Evolutionary conservation across 2,797 vertebrate genomes (phyloP), one percentile per base, ranked within the genome.

Genomic region (Gadopsis bispinosus): DNA sequence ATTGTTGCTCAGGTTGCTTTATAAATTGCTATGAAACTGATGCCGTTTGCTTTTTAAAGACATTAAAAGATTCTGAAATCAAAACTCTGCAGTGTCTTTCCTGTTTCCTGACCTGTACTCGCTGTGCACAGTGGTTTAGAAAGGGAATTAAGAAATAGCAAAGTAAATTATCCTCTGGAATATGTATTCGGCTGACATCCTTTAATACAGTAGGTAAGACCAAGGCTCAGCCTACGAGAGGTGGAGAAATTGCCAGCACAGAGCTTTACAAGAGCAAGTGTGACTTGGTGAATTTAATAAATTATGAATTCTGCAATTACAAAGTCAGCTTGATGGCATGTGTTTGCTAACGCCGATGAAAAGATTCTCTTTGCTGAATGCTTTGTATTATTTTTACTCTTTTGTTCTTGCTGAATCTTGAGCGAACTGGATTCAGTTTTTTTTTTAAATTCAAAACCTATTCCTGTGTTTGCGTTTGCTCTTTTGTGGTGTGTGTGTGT

Each of bases 401-500:
- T 51, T 55, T n/a, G n/a, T 5, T 43, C 33, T 16, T 0, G 5
- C 63, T 37, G 12, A 62, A 22, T 70, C n/a, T 55, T 7, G 7
- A 65, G 47, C n/a, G 3, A 11, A 41, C 4, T 3, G n/a, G 19
- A 13, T 45, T 19, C 7, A 37, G 51, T 2, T 55, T 51, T 58
- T 33, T 29, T 26, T n/a, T n/a, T n/a, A n/a, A 2, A 60, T 67
- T 41, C 26, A 78, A 66, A 61, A 47, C 54, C 7, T n/a, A 45
- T 60, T 29, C 2, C 0, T n/a, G 13, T 53, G 56, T 62, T 22
- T 17, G 41, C 43, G 22, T 79, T 63, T 79, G 71, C 53, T 64
- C 33, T 53, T 77, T 59, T 50, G 63, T 11, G 63, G 33, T 33
- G 43, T 39, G 41, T 55, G 51, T 55, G 48, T 53, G 26, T 79